Percentiles rank a stretch among this genome's conserved stretches.
These are phyloP conservation scores for Mastigias papua DNA, from an alignment of 30 jellyfish, hydroid and myxozoan species.

Conservation along the genomic window DNA sequence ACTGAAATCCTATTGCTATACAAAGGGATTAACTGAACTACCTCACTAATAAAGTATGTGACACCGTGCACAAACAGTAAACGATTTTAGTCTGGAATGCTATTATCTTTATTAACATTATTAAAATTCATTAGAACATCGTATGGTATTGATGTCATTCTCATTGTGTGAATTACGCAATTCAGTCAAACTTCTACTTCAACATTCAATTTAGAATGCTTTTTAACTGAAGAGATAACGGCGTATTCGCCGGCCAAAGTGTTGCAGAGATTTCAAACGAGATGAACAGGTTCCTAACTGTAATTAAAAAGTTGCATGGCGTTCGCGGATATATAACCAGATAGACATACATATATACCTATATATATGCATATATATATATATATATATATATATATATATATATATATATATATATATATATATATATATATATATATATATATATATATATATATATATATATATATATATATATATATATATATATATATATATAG, in stretches of 20 bases:
- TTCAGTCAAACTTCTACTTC: not conserved
- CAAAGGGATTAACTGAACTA: not conserved
- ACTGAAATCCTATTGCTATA: constrained; percentile 2
- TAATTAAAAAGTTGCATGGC: not conserved
- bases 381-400: too few species aligned
- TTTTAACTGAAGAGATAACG: not conserved
- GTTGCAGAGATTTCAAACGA: not conserved
- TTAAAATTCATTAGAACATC: not conserved
- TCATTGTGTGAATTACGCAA: not conserved
- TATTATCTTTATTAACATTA: not conserved
- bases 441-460: too few species aligned
- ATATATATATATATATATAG: too few species aligned
- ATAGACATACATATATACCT: too few species aligned
- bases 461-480: too few species aligned
- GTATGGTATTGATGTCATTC: not conserved
- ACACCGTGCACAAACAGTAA: not conserved
- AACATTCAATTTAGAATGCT: not conserved
- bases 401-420: too few species aligned
- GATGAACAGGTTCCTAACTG: not conserved
- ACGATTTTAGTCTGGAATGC: not conserved
- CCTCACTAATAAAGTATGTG: not conserved
- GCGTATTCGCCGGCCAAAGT: not conserved
- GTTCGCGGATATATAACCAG: too few species aligned
- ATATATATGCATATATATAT: too few species aligned
- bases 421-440: too few species aligned